Conservation (phyloP, 1,140 invertebrate species). For the Lordiphosa collinella region DNA sequence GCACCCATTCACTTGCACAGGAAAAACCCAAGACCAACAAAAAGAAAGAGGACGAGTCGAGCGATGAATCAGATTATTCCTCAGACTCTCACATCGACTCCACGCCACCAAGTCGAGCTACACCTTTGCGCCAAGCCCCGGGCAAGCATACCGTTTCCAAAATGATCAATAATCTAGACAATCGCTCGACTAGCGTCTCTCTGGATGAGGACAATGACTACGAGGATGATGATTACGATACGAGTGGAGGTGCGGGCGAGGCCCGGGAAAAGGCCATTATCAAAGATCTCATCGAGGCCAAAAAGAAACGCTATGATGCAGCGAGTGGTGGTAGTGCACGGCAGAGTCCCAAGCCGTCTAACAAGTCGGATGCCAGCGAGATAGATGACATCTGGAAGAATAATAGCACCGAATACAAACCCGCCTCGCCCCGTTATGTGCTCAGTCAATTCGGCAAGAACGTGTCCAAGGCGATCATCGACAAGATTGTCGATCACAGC, state of each 20-base stretch:
- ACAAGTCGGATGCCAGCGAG: conserved; percentile 20
- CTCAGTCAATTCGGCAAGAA: conserved; percentile 62
- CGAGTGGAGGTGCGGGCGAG: conserved; percentile 28
- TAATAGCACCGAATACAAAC: conserved; percentile 59
- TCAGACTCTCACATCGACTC: conserved; percentile 61
- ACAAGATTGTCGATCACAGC: conserved; percentile 36
- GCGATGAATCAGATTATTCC: conserved; percentile 70
- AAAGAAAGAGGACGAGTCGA: conserved; percentile 59
- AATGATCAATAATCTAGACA: conserved; percentile 54
- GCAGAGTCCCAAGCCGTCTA: conserved; percentile 11
- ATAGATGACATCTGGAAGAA: conserved; percentile 72
- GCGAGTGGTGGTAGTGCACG: neutral
- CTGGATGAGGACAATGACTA: conserved; percentile 66
- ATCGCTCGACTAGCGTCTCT: conserved; percentile 64
- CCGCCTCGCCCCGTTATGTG: conserved; percentile 58
- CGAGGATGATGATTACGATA: conserved; percentile 52
- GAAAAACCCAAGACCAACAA: conserved; percentile 39
- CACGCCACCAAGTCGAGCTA: conserved; percentile 31
- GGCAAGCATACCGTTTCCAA: conserved; percentile 51
- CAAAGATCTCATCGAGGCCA: conserved; percentile 47
- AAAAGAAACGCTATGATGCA: conserved; percentile 40
- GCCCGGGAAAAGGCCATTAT: conserved; percentile 33
- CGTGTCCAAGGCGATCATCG: conserved; percentile 46
- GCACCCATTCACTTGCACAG: conserved; percentile 23
- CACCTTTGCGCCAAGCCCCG: conserved; percentile 28